Evolutionary conservation across 1,140 invertebrate genomes (phyloP), one percentile per base, ranked within the genome.

Genomic region (Cotesia vestalis): DNA sequence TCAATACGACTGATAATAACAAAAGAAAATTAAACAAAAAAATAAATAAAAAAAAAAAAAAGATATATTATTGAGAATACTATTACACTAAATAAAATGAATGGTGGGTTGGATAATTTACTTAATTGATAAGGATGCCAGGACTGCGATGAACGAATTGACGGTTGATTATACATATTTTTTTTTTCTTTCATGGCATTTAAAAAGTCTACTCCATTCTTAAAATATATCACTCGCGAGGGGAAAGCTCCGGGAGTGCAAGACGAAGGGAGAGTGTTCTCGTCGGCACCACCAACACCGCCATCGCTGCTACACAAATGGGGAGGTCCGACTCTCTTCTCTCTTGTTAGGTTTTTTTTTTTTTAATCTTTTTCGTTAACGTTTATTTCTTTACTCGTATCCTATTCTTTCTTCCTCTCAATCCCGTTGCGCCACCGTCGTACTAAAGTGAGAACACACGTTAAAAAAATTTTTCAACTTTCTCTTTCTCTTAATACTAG

Each of bases 181-280:
- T 46, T 46, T 46, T 46, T 46, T 9, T 9, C 8, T 61, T 64
- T 64, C 62, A 36, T 64, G 62, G 17, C 62, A 64, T 46, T 64
- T 46, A 64, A 64, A 64, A 38, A 36, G 62, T n/a, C 8, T 64
- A 64, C 62, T 40, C 62, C n/a, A 64, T 40, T 64, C 62, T 64
- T 64, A 64, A 64, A 64, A 64, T 64, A 64, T 64, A 64, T 64
- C 62, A 64, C 17, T 64, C 62, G 62, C 62, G 17, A 36, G 62
- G 62, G 62, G 36, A 40, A 11, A 38, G 62, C 62, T 64, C 38
- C n/a, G 34, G n/a, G 62, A 64, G 62, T 40, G 62, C n/a, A 38
- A 38, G 34, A 38, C 20, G 62, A 36, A 35, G 62, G 62, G 34
- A 36, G 27, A 64, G 35, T 35, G 62, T n/a, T n/a, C 62, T 57